These are phyloP conservation scores for Hestina assimilis DNA, from an alignment of 1,140 invertebrate genomes.

Conservation along the genomic window DNA sequence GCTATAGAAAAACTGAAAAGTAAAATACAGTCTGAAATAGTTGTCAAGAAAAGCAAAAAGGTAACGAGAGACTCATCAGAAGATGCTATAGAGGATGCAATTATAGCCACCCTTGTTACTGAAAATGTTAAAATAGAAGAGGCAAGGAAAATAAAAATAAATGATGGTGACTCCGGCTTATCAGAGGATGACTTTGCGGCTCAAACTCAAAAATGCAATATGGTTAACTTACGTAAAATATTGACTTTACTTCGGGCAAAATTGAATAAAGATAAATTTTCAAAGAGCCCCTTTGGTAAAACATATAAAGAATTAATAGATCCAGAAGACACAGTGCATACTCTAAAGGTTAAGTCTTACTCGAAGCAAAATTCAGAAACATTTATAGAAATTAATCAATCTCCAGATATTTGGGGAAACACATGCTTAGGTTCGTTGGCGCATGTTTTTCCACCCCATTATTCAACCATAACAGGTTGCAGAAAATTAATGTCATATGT, in stretches of 20 bases:
- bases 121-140: slow-evolving; percentile 42
- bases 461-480: slow-evolving; percentile 59
- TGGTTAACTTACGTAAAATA: slow-evolving; percentile 45
- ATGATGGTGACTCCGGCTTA: slow-evolving; percentile 10
- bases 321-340: slow-evolving; percentile 23
- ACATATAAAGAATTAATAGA: slow-evolving; percentile 40
- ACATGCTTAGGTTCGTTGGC: slow-evolving; percentile 27
- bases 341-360: slow-evolving; percentile 54
- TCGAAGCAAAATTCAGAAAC: slow-evolving; percentile 43
- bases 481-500: slow-evolving; percentile 47
- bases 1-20: slow-evolving; percentile 57
- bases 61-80: slow-evolving; percentile 47
- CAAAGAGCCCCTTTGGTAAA: slow-evolving; percentile 25
- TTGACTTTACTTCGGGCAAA: slow-evolving; percentile 51
- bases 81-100: slow-evolving; percentile 58
- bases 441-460: slow-evolving; percentile 60
- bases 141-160: slow-evolving; percentile 10
- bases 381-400: slow-evolving; percentile 24
- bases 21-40: slow-evolving; percentile 52
- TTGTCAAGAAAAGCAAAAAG: slow-evolving; percentile 42
- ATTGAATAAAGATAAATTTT: slow-evolving; percentile 43
- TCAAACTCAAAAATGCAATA: slow-evolving; percentile 2
- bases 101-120: slow-evolving; percentile 48
- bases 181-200: not conserved
- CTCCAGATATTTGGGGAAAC: slow-evolving; percentile 56